A percentile compares a stretch with the other conserved stretches of the same genome.
Conservation (phyloP, 2,113 vertebrate species). For the Athene cunicularia region DNA sequence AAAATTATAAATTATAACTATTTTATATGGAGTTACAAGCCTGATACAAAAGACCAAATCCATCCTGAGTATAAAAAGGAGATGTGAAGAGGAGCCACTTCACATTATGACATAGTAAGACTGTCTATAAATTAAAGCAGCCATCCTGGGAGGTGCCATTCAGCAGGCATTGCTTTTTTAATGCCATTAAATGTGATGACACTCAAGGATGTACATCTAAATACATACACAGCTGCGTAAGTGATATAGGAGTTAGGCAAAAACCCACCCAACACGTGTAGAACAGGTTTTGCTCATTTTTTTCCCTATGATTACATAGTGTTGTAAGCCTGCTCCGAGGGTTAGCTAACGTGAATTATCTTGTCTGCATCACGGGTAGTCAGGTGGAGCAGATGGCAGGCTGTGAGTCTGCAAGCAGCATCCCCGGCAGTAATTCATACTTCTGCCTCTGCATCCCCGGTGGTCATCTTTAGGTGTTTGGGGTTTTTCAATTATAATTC, state of each 20-base stretch:
- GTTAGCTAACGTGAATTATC: not conserved
- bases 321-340: not conserved
- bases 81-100: not conserved
- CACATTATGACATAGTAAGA: accelerated
- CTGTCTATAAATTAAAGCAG: not conserved
- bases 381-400: not conserved
- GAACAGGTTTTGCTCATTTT: not conserved
- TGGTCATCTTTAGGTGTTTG: not conserved
- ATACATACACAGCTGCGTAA: not conserved
- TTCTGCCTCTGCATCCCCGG: not conserved
- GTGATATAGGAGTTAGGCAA: not conserved
- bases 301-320: not conserved
- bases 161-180: not conserved
- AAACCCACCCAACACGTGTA: not conserved
- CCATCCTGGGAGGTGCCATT: not conserved
- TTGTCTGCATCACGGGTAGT: not conserved
- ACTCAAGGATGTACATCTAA: not conserved
- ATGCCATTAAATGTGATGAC: not conserved
- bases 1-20: not conserved
- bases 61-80: not conserved
- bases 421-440: not conserved
- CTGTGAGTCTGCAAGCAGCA: not conserved
- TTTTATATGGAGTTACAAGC: not conserved
- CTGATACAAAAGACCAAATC: not conserved
- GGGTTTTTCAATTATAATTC: not conserved